These are phyloP conservation scores for Crocuta crocuta DNA, from an alignment of 2,113 vertebrate genomes.

Conservation along the genomic window DNA sequence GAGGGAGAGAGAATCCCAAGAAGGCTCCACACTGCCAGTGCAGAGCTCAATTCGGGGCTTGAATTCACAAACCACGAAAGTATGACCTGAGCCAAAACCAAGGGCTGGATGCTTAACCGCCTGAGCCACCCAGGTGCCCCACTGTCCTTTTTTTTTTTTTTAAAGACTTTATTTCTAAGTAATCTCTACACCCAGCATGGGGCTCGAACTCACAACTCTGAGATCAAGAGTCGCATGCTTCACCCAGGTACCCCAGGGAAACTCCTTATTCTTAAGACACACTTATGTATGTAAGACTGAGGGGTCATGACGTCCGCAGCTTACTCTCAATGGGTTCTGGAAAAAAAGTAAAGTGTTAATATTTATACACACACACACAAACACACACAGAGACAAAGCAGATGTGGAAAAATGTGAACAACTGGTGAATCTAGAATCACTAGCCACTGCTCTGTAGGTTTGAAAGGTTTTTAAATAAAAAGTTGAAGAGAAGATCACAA, in stretches of 20 bases:
- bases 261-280: slow-evolving; percentile 16
- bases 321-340: neutral
- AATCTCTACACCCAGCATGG: neutral
- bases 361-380: neutral
- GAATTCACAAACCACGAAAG: too few species aligned
- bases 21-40: too few species aligned
- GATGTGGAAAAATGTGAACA: neutral
- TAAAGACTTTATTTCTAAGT: neutral
- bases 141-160: neutral
- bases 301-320: slow-evolving; percentile 15
- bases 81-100: too few species aligned
- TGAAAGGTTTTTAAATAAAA: neutral
- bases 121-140: too few species aligned
- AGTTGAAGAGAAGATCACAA: neutral
- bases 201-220: neutral
- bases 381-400: neutral
- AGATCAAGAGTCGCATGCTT: neutral
- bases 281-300: neutral
- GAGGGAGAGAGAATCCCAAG: too few species aligned
- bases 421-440: neutral
- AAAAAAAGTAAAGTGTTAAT: neutral
- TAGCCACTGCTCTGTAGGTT: neutral
- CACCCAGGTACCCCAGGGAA: neutral
- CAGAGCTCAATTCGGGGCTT: too few species aligned
- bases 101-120: too few species aligned